Base-by-base conservation (phyloP, 2,113 vertebrate genomes). In the Cavia aperea region DNA sequence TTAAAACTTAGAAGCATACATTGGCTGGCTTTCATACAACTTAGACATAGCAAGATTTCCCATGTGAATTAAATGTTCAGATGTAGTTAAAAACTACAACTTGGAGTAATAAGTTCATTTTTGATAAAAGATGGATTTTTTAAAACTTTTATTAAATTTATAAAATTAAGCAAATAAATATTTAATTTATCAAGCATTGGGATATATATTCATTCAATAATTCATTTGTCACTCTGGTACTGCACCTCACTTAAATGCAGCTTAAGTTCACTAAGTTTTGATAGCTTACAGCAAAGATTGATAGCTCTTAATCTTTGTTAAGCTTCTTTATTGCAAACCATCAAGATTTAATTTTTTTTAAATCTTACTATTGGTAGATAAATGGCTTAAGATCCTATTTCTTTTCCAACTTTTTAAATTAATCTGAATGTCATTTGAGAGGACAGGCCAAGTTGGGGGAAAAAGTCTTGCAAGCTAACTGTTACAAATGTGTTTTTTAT, bases 301-400 rank as follows among this genome's bases (percentile, higher is more conserved):
- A 96, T 94, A 96, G 60, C 70, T 6, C 93, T 95, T 97, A 97
- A 96, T 96, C 93, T 96, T 95, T 94, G 46, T 83, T 93, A 97
- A 95, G 36, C 78, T 96, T 97, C 94, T 83, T 36, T 81, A 60
- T 95, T 84, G 79, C 96, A 94, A 75, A 92, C 66, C 36, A 91
- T 88, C 87, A 78, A 90, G 95, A 96, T 97, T 97, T 96, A 93
- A 92, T 65, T 97, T 96, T 89, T 54, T 54, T 1, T 93, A 95
- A 94, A 95, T 87, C 84, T 96, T 96, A 93, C 7, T 94, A 73
- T 68, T 14, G 63, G 33, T 96, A 96, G 83, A 96, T 96, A 95
- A 92, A 94, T 89, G 93, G 83, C 51, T 96, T 92, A 85, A 85
- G 78, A 95, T 3, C 13, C 7, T 0, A 0, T 85, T 94, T 96